Base-by-base conservation (phyloP, 2,888 invertebrate species). In the Asteroscopus sphinx region DNA sequence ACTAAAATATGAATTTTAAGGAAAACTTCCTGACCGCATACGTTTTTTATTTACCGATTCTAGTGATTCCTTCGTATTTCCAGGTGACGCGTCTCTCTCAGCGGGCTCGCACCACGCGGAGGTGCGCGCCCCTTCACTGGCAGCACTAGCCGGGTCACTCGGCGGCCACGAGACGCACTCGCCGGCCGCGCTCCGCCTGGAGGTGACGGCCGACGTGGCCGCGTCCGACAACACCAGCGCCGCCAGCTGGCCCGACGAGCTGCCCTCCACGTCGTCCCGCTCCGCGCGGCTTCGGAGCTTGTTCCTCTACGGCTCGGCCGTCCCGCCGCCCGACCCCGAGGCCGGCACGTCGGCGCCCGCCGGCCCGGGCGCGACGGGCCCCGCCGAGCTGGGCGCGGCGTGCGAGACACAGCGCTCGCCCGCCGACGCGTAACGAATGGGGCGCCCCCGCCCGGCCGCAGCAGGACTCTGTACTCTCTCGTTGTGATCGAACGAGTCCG, bases 31-130 rank as follows among this genome's bases (percentile, higher is more conserved):
- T n/a, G n/a, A n/a, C n/a, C n/a, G n/a, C n/a, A n/a, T n/a, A n/a
- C n/a, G n/a, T n/a, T n/a, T n/a, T n/a, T n/a, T n/a, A 1, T 15
- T 2, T 0, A 13, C 15, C 8, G 3, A 0, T 26, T 5, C 3
- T 26, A 46, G 33, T 1, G 17, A 30, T 2, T 0, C 8, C 6
- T 0, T 26, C 0, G 0, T 21, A 9, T 28, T 40, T 37, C 0
- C 82, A 93, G 93, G 93, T 17, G 93, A 93, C 85, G 93, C 93
- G 55, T 93, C 93, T 0, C 83, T 93, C 26, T 93, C 93, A 7
- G 90, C 89, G 63, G 92, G 91, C 3, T 92, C 92, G 11, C 82
- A 80, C 58, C 83, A 82, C 53, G 90, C 87, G 46, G 91, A 88
- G 65, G 86, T 64, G 32, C 90, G 92, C 49, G 93, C 92, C 68